Percentiles rank a stretch among this genome's conserved stretches.
These are phyloP conservation scores for Polydesmus complanatus DNA, from an alignment of 2,888 invertebrate genomes.

Conservation along the genomic window DNA sequence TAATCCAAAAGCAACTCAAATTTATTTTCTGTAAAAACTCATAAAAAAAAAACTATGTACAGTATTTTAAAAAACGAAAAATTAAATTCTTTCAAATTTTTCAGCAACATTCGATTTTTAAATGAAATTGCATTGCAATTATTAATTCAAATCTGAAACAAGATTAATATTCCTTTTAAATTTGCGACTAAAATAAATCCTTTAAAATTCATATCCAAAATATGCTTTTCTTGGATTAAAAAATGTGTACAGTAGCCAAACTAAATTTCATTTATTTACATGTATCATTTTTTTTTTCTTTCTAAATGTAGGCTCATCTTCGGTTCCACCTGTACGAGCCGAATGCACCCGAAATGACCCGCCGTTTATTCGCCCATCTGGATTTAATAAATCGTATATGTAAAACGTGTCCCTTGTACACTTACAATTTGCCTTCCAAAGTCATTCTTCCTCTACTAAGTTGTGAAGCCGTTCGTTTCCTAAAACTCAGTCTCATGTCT, in stretches of 20 bases:
- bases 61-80: too few species aligned
- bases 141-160: too few species aligned
- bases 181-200: too few species aligned
- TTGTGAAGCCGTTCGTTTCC: slow-evolving; percentile 8
- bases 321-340: slow-evolving; percentile 13
- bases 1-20: too few species aligned
- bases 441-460: slow-evolving; percentile 10
- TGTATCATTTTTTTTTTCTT: neutral
- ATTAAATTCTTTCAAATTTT: too few species aligned
- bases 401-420: neutral
- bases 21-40: too few species aligned
- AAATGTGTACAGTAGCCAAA: too few species aligned
- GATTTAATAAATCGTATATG: neutral
- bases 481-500: slow-evolving; percentile 3
- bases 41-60: too few species aligned
- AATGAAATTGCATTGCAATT: too few species aligned
- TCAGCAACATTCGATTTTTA: too few species aligned
- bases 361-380: slow-evolving; percentile 5
- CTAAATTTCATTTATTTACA: neutral
- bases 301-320: slow-evolving; percentile 5
- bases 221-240: neutral
- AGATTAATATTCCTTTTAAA: too few species aligned
- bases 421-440: slow-evolving; percentile 4
- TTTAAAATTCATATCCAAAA: too few species aligned
- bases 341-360: slow-evolving; percentile 12